Evolutionary conservation across 2,888 invertebrate species (phyloP).

Genomic region (Synergus laeviventris): DNA sequence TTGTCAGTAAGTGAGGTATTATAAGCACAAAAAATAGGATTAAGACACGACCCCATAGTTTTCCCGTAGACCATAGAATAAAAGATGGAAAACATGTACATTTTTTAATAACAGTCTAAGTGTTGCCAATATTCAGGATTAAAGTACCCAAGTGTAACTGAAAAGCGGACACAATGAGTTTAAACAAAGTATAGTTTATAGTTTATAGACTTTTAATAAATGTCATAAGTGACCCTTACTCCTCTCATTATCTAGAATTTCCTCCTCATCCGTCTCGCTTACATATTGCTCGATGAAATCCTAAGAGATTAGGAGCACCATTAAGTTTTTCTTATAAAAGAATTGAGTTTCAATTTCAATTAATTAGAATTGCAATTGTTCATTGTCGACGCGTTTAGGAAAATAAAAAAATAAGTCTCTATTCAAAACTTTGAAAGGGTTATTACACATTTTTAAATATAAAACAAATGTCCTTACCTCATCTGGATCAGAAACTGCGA

Average conservation of each 20-base stretch:
- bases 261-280: slow-evolving; percentile 33
- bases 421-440: neutral
- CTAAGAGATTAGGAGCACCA: slow-evolving; percentile 14
- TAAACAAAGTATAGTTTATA: neutral
- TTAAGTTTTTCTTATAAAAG: neutral
- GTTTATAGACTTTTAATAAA: slow-evolving; percentile 10
- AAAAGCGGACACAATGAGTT: slow-evolving; percentile 31
- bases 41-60: neutral
- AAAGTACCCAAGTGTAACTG: slow-evolving; percentile 8
- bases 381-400: neutral
- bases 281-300: slow-evolving; percentile 20
- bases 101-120: neutral
- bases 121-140: neutral
- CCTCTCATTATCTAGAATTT: slow-evolving; percentile 18
- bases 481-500: slow-evolving; percentile 89
- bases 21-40: slow-evolving; percentile 3
- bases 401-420: neutral
- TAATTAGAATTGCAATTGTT: neutral
- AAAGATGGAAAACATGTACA: neutral
- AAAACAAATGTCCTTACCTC: slow-evolving; percentile 79
- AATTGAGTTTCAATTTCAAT: neutral
- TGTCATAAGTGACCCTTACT: slow-evolving; percentile 27
- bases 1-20: neutral
- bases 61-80: slow-evolving; percentile 1
- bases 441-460: neutral